phyloP scores from a whole-genome alignment of 1,140 invertebrate species.

The Varroa destructor region DNA sequence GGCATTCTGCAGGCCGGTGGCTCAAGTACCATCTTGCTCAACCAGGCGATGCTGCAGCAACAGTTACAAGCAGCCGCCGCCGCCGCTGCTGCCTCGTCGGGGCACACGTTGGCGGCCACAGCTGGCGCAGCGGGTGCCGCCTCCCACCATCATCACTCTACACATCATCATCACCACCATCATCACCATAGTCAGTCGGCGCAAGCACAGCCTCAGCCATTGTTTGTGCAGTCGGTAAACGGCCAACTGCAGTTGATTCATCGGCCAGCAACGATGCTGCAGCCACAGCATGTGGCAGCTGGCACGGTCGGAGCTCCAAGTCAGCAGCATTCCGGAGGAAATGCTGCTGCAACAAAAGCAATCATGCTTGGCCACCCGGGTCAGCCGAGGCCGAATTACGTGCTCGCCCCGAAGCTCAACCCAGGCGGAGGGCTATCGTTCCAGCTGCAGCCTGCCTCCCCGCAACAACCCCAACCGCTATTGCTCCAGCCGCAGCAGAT shows the following conservation, averaged over 20 bases:
- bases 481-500: background rate
- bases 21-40: constrained; percentile 16
- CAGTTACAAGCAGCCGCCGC: no score
- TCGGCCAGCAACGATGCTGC: constrained; percentile 6
- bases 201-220: background rate
- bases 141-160: no score
- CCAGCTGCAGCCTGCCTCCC: constrained; percentile 18
- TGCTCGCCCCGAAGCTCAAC: constrained; percentile 17
- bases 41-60: constrained; percentile 20
- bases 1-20: constrained; percentile 14
- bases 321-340: no score
- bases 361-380: no score
- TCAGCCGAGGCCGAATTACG: constrained; percentile 6
- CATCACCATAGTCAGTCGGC: no score
- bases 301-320: no score
- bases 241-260: constrained; percentile 23
- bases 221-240: constrained; percentile 22
- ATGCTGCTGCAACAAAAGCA: no score
- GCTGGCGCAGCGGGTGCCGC: no score
- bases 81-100: background rate
- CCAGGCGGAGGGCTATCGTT: constrained; percentile 21
- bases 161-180: no score
- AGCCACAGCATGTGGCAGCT: background rate
- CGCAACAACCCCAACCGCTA: background rate
- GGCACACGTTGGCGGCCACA: background rate